A percentile compares a stretch with the other conserved stretches of the same genome.
These are phyloP conservation scores for Cariama cristata DNA, from an alignment of 2,113 vertebrate genomes.

Conservation along the genomic window DNA sequence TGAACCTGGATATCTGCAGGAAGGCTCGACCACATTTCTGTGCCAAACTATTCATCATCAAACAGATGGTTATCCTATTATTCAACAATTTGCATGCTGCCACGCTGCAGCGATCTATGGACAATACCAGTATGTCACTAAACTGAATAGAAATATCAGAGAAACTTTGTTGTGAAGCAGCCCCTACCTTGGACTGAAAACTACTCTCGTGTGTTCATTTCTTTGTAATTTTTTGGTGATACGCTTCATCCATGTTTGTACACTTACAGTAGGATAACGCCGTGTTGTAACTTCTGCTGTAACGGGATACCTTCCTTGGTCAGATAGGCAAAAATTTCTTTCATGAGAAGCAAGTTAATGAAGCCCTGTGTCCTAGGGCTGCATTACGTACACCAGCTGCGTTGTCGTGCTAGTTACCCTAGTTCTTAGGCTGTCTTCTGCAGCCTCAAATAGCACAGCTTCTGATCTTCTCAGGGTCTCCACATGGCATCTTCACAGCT, in stretches of 20 bases:
- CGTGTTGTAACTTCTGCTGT: neutral
- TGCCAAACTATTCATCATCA: constrained; percentile 24
- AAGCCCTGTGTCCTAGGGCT: neutral
- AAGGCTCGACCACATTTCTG: constrained; percentile 7
- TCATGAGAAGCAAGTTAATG: neutral
- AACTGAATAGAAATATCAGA: neutral
- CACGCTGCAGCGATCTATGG: constrained; percentile 1
- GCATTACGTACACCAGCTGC: neutral
- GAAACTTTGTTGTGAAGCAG: neutral
- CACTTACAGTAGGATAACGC: neutral
- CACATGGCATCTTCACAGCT: neutral
- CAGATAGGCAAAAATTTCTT: neutral
- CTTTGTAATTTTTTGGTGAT: neutral
- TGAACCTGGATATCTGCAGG: constrained; percentile 11
- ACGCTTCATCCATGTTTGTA: neutral
- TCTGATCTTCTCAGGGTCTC: neutral
- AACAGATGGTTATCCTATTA: constrained; percentile 22
- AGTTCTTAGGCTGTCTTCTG: neutral
- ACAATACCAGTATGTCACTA: neutral
- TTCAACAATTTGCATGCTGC: constrained; percentile 25
- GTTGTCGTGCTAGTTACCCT: neutral
- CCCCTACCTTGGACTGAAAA: neutral
- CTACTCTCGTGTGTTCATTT: neutral
- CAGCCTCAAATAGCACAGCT: neutral
- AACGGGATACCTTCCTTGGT: neutral